phyloP scores from a whole-genome alignment of 2,797 vertebrate species.

The Alauda arvensis region DNA sequence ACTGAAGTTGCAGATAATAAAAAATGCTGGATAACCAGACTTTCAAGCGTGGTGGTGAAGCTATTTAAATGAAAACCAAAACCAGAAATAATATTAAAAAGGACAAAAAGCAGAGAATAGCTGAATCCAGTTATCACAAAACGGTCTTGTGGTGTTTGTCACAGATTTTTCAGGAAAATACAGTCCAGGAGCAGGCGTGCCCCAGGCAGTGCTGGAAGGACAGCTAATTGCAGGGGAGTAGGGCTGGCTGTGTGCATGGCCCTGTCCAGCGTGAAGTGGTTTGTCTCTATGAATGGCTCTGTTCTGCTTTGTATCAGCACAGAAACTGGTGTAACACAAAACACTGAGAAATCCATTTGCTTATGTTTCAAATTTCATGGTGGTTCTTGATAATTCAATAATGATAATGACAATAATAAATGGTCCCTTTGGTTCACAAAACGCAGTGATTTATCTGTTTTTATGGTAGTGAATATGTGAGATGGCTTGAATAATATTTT shows the following conservation, averaged over 20 bases:
- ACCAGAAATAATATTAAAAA: neutral
- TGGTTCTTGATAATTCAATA: constrained; percentile 29
- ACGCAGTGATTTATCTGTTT: neutral
- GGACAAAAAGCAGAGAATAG: neutral
- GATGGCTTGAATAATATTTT: neutral
- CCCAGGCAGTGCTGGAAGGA: neutral
- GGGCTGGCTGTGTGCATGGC: neutral
- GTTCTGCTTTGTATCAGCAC: neutral
- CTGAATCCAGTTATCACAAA: neutral
- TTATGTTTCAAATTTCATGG: constrained; percentile 21
- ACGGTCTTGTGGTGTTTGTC: neutral
- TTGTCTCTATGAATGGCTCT: neutral
- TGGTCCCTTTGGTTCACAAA: neutral
- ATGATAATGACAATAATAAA: constrained; percentile 1
- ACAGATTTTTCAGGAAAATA: neutral
- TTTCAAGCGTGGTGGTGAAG: neutral
- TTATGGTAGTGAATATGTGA: neutral
- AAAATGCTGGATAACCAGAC: neutral
- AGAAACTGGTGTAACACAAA: neutral
- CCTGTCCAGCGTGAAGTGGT: neutral
- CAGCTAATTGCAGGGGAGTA: neutral
- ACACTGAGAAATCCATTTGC: neutral
- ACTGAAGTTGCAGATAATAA: neutral
- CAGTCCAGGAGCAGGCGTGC: neutral
- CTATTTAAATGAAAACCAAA: neutral